Evolutionary conservation across 2,113 vertebrate genomes (phyloP).

Genomic region (Todiramphus chloris): DNA sequence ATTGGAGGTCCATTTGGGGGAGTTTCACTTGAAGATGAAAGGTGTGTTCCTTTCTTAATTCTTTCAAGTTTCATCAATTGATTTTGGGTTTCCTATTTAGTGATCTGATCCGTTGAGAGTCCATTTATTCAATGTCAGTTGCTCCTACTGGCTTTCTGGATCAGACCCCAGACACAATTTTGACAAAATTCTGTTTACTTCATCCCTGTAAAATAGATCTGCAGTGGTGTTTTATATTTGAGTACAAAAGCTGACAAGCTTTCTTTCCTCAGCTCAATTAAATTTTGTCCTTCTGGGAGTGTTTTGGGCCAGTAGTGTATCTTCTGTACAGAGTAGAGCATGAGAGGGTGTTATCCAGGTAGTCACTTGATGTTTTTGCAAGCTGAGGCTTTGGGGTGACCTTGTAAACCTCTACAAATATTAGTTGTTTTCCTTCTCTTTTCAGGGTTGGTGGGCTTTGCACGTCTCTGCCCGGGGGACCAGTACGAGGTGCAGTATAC

Average conservation of each 20-base stretch:
- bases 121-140: background rate
- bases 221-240: background rate
- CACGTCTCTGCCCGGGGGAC: conserved; percentile 95
- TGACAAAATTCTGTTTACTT: background rate
- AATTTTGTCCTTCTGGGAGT: background rate
- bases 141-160: background rate
- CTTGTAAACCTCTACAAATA: background rate
- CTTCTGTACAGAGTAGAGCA: background rate
- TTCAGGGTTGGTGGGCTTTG: conserved; percentile 93
- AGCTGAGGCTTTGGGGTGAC: background rate
- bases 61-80: background rate
- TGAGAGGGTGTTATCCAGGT: background rate
- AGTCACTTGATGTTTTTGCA: background rate
- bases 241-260: background rate
- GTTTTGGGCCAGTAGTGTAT: background rate
- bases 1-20: conserved; percentile 89
- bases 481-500: conserved; percentile 89
- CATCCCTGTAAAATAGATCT: background rate
- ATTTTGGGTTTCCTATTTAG: background rate
- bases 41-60: conserved; percentile 66
- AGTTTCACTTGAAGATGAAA: conserved; percentile 96
- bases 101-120: background rate
- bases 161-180: background rate
- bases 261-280: background rate
- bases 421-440: conserved; percentile 43